phyloP scores from a whole-genome alignment of 2,113 vertebrate species.

The Oncorhynchus gorbuscha region DNA sequence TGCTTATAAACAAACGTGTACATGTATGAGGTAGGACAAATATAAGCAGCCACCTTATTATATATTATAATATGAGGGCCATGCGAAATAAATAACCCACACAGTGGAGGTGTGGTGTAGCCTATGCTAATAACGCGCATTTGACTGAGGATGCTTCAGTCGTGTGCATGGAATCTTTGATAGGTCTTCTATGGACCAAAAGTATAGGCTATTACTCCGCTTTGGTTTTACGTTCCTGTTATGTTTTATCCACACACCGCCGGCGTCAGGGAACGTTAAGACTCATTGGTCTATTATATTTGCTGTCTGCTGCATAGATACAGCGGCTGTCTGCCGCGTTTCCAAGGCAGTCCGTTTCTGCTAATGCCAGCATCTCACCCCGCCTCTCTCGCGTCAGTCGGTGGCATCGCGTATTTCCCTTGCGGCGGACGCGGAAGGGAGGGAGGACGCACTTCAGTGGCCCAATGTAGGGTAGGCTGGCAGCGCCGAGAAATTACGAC shows the following conservation, averaged over 20 bases:
- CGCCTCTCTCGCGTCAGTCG: not conserved
- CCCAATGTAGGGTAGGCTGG: not conserved
- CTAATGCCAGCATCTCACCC: not conserved
- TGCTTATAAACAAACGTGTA: too few species aligned
- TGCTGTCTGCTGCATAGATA: not conserved
- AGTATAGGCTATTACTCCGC: too few species aligned
- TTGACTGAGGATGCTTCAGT: not conserved
- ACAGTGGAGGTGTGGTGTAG: not conserved
- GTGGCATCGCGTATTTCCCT: not conserved
- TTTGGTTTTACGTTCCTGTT: not conserved
- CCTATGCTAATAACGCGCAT: too few species aligned
- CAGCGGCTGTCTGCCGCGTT: not conserved
- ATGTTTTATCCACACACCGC: not conserved
- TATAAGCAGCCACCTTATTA: too few species aligned
- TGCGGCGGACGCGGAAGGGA: not conserved
- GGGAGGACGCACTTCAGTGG: not conserved
- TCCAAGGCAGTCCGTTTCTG: not conserved
- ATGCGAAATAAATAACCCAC: not conserved
- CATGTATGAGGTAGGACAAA: too few species aligned
- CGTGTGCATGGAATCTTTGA: too few species aligned
- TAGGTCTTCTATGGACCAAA: too few species aligned
- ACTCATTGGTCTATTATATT: not conserved
- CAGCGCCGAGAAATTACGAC: not conserved
- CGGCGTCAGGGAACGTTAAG: not conserved
- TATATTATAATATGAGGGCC: not conserved